Evolutionary conservation across 2,113 vertebrate genomes (phyloP).

Genomic region (Phylloscopus trochiloides): DNA sequence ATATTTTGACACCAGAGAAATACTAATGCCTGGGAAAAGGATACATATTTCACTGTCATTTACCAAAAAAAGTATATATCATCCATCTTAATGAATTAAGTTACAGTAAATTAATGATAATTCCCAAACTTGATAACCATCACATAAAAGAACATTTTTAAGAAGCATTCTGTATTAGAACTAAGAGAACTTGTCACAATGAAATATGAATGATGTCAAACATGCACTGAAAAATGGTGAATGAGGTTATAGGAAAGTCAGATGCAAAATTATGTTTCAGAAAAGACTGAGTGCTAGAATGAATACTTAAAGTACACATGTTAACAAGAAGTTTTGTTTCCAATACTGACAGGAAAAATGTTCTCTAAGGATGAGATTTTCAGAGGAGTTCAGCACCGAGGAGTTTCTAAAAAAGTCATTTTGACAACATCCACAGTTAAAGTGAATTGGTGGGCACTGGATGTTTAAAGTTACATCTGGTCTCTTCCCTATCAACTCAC

Average conservation of each 20-base stretch:
- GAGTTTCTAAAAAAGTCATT: neutral
- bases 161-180: constrained; percentile 14
- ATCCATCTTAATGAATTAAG: constrained; percentile 13
- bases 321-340: neutral
- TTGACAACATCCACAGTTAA: neutral
- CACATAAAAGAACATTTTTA: neutral
- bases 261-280: neutral
- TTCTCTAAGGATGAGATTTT: neutral
- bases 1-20: neutral
- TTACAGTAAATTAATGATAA: constrained; percentile 19
- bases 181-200: neutral
- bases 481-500: fast-evolving
- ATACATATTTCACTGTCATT: neutral
- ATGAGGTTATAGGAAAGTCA: constrained; percentile 35
- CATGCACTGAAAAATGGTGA: neutral
- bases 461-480: neutral
- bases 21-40: neutral
- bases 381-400: neutral
- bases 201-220: constrained; percentile 48
- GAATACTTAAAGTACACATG: neutral
- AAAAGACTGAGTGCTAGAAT: neutral
- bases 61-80: neutral
- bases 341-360: neutral
- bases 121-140: neutral
- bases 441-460: neutral